Evolutionary conservation across 2,888 invertebrate genomes (phyloP), one percentile per base, ranked within the genome.

Genomic region (Cryptophagus acutangulus): DNA sequence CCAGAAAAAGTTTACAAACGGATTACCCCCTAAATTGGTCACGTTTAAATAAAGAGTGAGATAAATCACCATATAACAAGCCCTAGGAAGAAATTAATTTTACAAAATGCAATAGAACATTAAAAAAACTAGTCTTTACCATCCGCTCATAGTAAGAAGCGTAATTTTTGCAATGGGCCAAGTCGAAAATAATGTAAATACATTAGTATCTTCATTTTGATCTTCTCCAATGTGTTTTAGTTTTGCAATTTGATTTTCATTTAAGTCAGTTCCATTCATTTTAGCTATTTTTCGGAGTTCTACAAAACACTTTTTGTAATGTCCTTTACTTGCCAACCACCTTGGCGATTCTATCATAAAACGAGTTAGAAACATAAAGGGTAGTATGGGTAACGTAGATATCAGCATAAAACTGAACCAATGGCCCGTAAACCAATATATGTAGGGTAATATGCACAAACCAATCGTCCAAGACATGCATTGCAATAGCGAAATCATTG

Each of bases 341-440:
- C 79, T 71, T 2, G 81, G 81, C 30, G 81, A 81, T 69, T 81
- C 81, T 45, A 79, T 75, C 57, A 79, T 69, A 54, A 71, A 73
- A 64, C 65, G 69, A 52, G 63, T 64, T 41, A 70, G 65, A 46
- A 74, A 61, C 36, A 74, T 58, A 54, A 71, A 71, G 15, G 69
- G 17, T 13, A 64, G 58, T 13, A 71, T 62, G 26, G 76, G 75
- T 36, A 71, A 28, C n/a, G 74, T 71, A 17, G 74, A 71, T 9
- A 71, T 53, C 56, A 74, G 62, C 58, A 74, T 67, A 49, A 74
- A 74, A 33, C 66, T 57, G 30, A 66, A 55, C 75, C 75, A 76
- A 51, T 74, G 68, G 43, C 71, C 63, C 12, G 70, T 54, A 48
- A 63, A 63, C 76, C 76, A 76, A 58, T 67, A 74, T 4, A 76